These are phyloP conservation scores for Connochaetes taurinus DNA, from an alignment of 2,113 vertebrate genomes.

Conservation along the genomic window DNA sequence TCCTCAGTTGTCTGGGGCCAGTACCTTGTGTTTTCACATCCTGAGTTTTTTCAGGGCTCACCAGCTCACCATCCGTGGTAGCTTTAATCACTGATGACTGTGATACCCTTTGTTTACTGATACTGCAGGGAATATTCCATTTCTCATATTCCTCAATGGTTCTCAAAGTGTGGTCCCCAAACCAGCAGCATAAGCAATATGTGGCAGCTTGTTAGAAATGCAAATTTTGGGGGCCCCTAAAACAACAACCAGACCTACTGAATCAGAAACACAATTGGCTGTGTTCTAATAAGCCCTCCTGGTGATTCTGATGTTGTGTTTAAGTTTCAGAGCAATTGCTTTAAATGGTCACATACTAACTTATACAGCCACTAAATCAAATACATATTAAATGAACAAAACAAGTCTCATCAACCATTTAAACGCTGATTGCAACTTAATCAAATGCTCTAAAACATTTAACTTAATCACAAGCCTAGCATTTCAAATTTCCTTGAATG, in stretches of 20 bases:
- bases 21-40: neutral
- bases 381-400: conserved; percentile 38
- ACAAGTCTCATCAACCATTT: conserved; percentile 5
- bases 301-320: neutral
- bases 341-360: neutral
- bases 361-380: conserved; percentile 37
- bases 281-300: neutral
- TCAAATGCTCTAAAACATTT: conserved; percentile 43
- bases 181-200: neutral
- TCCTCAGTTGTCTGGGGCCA: neutral
- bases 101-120: neutral
- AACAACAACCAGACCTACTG: neutral
- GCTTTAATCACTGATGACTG: neutral
- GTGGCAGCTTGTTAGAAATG: conserved; percentile 11
- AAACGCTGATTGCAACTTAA: conserved; percentile 21
- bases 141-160: neutral
- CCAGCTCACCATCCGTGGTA: neutral
- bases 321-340: neutral
- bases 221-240: neutral
- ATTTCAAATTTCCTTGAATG: conserved; percentile 16
- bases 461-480: neutral
- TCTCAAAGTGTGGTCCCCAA: neutral
- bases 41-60: neutral
- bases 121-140: neutral
- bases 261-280: neutral